Percentiles rank a stretch among this genome's conserved stretches.
phyloP scores from a whole-genome alignment of 2,113 vertebrate species.

The Calidris pugnax region DNA sequence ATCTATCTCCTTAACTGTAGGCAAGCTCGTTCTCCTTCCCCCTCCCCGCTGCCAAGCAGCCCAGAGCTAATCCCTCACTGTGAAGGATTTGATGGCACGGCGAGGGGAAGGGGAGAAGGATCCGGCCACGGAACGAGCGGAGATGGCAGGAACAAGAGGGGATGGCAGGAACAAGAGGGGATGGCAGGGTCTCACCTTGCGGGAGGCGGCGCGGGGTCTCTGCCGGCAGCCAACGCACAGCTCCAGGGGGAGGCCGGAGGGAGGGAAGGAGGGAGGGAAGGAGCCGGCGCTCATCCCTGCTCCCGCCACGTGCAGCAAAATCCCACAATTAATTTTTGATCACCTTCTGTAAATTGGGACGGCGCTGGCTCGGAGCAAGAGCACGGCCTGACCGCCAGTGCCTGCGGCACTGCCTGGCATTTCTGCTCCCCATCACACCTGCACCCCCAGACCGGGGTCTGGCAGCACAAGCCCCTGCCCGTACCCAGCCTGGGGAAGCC shows the following conservation, averaged over 20 bases:
- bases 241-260: neutral
- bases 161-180: neutral
- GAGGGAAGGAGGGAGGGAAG: neutral
- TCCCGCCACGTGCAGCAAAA: constrained; percentile 31
- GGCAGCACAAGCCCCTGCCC: neutral
- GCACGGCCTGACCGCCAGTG: neutral
- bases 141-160: neutral
- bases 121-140: neutral
- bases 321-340: constrained; percentile 53
- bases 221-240: neutral
- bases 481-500: neutral
- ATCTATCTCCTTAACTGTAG: neutral
- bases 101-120: neutral
- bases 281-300: neutral
- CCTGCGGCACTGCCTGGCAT: rapidly evolving
- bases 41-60: neutral
- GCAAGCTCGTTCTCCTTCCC: neutral
- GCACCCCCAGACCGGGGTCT: neutral
- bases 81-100: neutral
- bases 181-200: constrained; percentile 16
- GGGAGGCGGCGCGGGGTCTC: neutral
- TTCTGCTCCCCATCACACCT: neutral
- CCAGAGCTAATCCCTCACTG: constrained; percentile 39
- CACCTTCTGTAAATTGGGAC: constrained; percentile 18
- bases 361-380: neutral